Percentiles rank a stretch among this genome's conserved stretches.
These are phyloP conservation scores for Clistopyga incitator DNA, from an alignment of 2,888 invertebrate genomes.

Conservation along the genomic window DNA sequence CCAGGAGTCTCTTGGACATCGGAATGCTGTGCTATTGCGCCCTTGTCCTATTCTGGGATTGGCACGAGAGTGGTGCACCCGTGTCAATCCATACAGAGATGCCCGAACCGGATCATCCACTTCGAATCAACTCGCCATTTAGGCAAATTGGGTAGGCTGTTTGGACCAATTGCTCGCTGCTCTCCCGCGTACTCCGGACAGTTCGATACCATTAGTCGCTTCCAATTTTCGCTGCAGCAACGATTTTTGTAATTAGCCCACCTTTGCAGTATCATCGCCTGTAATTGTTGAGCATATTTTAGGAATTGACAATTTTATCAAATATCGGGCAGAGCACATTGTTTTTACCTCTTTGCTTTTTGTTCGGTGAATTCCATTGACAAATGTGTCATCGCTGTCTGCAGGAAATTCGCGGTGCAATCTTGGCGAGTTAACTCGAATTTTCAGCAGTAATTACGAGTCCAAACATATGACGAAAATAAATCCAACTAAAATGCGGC, in stretches of 20 bases:
- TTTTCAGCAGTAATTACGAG: not conserved
- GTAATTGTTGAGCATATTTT: too few species aligned
- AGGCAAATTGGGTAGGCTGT: constrained; percentile 22
- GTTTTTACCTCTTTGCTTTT: too few species aligned
- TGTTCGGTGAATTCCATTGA: not conserved
- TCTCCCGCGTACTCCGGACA: constrained; percentile 26
- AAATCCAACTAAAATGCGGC: not conserved
- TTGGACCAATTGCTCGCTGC: not conserved
- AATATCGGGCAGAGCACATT: too few species aligned
- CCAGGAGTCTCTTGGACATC: not conserved
- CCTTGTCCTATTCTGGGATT: constrained; percentile 12
- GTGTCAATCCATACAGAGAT: constrained; percentile 34
- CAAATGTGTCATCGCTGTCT: not conserved
- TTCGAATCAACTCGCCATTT: constrained; percentile 45
- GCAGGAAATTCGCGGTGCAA: not conserved
- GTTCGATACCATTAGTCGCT: constrained; percentile 8
- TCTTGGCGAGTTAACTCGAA: not conserved
- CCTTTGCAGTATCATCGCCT: not conserved
- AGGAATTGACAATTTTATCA: too few species aligned
- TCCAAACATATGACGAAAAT: not conserved
- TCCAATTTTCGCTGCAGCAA: not conserved
- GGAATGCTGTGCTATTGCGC: not conserved
- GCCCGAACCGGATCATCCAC: constrained; percentile 30
- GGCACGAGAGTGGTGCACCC: constrained; percentile 11
- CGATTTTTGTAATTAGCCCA: not conserved